These are phyloP conservation scores for Pleuronectes platessa DNA, from an alignment of 2,113 vertebrate genomes.

Conservation along the genomic window DNA sequence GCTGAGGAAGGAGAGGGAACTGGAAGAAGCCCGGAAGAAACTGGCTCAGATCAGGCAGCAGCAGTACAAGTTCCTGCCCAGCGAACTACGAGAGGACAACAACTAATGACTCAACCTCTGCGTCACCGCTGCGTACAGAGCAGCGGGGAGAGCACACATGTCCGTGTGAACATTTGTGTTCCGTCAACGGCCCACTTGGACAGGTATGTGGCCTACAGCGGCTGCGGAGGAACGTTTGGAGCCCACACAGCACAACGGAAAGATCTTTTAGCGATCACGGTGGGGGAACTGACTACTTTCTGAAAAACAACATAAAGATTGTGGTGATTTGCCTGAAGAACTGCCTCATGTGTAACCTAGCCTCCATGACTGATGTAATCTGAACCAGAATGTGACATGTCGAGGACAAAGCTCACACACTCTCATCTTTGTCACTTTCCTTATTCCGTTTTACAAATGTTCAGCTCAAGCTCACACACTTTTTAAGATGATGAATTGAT, in stretches of 20 bases:
- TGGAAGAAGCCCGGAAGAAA: slow-evolving; percentile 98
- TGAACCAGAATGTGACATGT: slow-evolving; percentile 71
- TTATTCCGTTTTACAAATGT: slow-evolving; percentile 22
- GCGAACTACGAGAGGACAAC: slow-evolving; percentile 93
- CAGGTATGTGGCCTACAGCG: slow-evolving; percentile 13
- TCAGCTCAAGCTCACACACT: slow-evolving; percentile 43
- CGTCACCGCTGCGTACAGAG: background rate
- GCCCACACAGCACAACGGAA: background rate
- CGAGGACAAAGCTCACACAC: slow-evolving; percentile 47
- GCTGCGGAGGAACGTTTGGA: slow-evolving; percentile 26
- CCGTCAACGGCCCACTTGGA: slow-evolving; percentile 25
- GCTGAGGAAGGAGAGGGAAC: slow-evolving; percentile 96
- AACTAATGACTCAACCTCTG: slow-evolving; percentile 76
- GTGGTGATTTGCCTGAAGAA: slow-evolving; percentile 40
- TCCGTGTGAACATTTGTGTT: slow-evolving; percentile 27
- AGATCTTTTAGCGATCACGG: slow-evolving; percentile 49
- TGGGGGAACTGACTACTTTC: slow-evolving; percentile 54
- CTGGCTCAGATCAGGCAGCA: slow-evolving; percentile 98
- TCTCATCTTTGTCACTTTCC: slow-evolving; percentile 46
- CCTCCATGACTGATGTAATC: slow-evolving; percentile 50
- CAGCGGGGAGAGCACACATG: slow-evolving; percentile 14
- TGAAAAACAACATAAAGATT: slow-evolving; percentile 51
- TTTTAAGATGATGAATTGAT: slow-evolving; percentile 59
- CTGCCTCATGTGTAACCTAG: slow-evolving; percentile 29
- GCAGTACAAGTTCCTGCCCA: slow-evolving; percentile 98